These are phyloP conservation scores for Stylophora pistillata DNA, from an alignment of 64 coral and sea anemone species.

Conservation along the genomic window DNA sequence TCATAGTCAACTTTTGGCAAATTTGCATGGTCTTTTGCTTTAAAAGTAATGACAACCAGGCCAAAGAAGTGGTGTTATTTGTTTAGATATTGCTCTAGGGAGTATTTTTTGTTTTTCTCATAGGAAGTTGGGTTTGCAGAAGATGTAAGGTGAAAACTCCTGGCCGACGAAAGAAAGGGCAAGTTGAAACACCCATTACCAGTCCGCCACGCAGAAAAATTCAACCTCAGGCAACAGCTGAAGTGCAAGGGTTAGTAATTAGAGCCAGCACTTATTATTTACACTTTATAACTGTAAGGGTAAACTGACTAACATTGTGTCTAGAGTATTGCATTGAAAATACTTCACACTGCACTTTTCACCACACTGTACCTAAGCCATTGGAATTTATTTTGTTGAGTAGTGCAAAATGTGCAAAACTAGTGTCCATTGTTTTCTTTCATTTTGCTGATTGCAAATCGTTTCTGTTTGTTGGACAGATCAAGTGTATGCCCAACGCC, in stretches of 20 bases:
- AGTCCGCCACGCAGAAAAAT: slow-evolving; percentile 96
- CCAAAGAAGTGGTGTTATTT: too few species aligned
- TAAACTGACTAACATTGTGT: too few species aligned
- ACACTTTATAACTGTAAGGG: neutral
- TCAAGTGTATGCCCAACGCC: slow-evolving; percentile 85
- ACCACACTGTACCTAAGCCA: too few species aligned
- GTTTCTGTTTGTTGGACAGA: neutral
- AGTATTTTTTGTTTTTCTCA: neutral
- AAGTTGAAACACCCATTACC: slow-evolving; percentile 77
- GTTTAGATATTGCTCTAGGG: too few species aligned
- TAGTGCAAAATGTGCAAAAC: too few species aligned
- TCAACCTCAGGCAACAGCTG: slow-evolving; percentile 80
- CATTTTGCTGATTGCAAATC: neutral
- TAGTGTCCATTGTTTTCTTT: neutral
- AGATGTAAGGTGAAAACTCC: slow-evolving; percentile 92
- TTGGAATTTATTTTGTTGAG: too few species aligned
- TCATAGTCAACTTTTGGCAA: too few species aligned
- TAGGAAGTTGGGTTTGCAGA: slow-evolving; percentile 92
- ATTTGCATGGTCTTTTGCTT: too few species aligned
- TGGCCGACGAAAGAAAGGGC: slow-evolving; percentile 82
- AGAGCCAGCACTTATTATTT: neutral
- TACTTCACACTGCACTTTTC: too few species aligned
- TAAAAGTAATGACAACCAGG: too few species aligned
- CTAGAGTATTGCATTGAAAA: too few species aligned
- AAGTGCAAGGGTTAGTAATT: slow-evolving; percentile 21